These are phyloP conservation scores for Rotaria sp. DNA, from an alignment of 2,888 invertebrate genomes.

Conservation along the genomic window DNA sequence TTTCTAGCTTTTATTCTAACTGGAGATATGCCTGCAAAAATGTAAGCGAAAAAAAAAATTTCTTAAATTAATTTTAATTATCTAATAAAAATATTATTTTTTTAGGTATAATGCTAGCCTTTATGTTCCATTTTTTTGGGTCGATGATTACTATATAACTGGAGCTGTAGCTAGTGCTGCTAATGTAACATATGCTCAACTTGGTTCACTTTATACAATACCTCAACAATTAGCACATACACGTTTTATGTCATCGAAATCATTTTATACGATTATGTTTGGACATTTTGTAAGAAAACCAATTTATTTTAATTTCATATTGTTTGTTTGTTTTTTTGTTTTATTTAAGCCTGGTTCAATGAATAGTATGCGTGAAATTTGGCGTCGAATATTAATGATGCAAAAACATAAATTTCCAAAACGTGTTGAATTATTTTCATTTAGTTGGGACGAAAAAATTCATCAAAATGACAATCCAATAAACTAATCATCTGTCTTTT, in stretches of 20 bases:
- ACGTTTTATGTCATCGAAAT: conserved; percentile 16
- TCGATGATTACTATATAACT: conserved; percentile 40
- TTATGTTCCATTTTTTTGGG: conserved; percentile 50
- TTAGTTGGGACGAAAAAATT: conserved; percentile 16
- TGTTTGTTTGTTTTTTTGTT: neutral
- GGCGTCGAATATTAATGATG: conserved; percentile 1
- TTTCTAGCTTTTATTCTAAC: neutral
- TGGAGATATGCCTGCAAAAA: neutral
- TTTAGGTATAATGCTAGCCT: conserved; percentile 60
- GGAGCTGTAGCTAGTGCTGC: conserved; percentile 13
- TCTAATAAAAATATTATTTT: neutral
- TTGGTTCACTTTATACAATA: conserved; percentile 32
- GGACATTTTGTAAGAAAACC: neutral
- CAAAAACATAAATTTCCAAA: conserved; percentile 19
- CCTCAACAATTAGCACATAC: conserved; percentile 25
- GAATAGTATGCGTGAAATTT: conserved; percentile 28
- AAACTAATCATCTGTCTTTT: neutral
- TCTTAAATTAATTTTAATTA: neutral
- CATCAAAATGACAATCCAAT: neutral
- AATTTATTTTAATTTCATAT: neutral
- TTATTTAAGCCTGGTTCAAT: neutral
- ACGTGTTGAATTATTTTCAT: neutral
- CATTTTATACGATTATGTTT: conserved; percentile 23
- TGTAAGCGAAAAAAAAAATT: neutral
- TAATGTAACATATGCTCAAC: conserved; percentile 13